These are phyloP conservation scores for Acinonyx jubatus DNA, from an alignment of 2,113 vertebrate genomes.

Conservation along the genomic window DNA sequence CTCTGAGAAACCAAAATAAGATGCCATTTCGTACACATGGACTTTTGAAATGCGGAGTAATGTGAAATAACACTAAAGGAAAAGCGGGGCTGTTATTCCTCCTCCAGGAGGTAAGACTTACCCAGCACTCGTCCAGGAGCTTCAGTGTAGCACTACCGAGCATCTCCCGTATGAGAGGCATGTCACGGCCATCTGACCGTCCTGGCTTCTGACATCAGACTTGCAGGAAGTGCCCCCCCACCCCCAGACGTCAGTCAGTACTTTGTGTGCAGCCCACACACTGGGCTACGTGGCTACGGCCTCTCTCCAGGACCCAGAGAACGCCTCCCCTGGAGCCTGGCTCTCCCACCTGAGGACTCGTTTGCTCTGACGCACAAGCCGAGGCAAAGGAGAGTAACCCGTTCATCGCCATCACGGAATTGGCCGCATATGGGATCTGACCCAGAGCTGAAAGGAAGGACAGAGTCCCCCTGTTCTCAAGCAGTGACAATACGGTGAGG, in stretches of 20 bases:
- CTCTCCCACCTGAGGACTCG: background rate
- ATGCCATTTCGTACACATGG: background rate
- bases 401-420: background rate
- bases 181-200: background rate
- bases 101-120: background rate
- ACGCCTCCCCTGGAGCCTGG: background rate
- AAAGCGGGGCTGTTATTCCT: background rate
- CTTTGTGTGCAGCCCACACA: background rate
- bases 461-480: background rate
- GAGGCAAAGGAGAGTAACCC: background rate
- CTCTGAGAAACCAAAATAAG: background rate
- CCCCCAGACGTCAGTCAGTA: fast-evolving
- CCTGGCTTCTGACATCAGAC: background rate
- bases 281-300: fast-evolving
- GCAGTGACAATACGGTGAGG: background rate
- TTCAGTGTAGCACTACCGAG: background rate
- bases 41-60: background rate
- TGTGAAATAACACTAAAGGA: background rate
- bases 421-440: background rate
- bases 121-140: background rate
- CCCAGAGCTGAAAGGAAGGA: background rate
- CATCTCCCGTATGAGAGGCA: background rate
- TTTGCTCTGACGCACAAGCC: background rate
- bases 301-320: background rate
- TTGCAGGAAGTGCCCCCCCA: background rate